Evolutionary conservation across 2,888 invertebrate species (phyloP).

Genomic region (Ophion obscuratus): DNA sequence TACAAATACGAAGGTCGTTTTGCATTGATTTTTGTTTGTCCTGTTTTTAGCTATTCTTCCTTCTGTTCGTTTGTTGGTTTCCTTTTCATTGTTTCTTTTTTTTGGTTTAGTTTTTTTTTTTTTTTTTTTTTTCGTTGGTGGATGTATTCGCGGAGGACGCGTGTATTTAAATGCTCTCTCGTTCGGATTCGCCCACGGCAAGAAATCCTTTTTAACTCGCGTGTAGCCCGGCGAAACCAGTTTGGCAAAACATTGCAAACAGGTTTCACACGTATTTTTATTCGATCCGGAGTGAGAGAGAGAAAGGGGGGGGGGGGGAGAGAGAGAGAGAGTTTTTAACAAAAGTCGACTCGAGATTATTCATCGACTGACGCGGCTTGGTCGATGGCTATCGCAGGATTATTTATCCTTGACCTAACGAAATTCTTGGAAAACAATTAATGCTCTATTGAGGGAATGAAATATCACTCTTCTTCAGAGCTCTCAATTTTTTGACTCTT

Average conservation of each 20-base stretch:
- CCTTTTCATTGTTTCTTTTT: slow-evolving; percentile 9
- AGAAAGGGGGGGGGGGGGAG: background rate
- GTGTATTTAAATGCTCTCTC: slow-evolving; percentile 21
- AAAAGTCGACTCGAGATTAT: slow-evolving; percentile 21
- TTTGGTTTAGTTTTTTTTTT: slow-evolving; percentile 8
- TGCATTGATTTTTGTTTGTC: background rate
- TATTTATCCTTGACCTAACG: slow-evolving; percentile 35
- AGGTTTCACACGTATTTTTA: slow-evolving; percentile 54
- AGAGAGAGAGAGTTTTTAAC: slow-evolving; percentile 14
- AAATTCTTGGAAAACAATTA: background rate
- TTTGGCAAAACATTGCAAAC: slow-evolving; percentile 59
- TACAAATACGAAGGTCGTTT: background rate
- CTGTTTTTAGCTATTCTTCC: background rate
- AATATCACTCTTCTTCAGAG: background rate
- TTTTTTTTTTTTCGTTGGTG: background rate
- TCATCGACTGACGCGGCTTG: slow-evolving; percentile 17
- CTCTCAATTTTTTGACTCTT: background rate
- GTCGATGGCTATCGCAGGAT: background rate
- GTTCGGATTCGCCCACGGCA: slow-evolving; percentile 44
- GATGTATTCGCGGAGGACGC: slow-evolving; percentile 33
- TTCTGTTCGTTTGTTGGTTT: background rate
- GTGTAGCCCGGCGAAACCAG: slow-evolving; percentile 50
- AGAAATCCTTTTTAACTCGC: slow-evolving; percentile 44
- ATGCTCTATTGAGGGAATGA: slow-evolving; percentile 9
- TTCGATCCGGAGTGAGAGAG: slow-evolving; percentile 1